Evolutionary conservation across 2,113 vertebrate species (phyloP).

Genomic region (Saccopteryx bilineata): DNA sequence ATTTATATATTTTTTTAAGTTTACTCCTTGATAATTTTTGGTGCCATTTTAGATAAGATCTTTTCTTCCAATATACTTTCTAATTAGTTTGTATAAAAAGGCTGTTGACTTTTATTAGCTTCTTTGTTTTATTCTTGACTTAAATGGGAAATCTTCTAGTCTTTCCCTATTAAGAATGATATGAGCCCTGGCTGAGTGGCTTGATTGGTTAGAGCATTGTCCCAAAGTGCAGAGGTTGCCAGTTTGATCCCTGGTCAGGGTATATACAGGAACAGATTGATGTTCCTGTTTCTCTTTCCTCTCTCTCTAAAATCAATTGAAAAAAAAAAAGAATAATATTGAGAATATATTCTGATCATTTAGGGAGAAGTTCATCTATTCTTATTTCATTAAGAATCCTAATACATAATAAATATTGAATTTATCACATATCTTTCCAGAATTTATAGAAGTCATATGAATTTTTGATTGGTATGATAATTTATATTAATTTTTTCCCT

Average conservation of each 20-base stretch:
- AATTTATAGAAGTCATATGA: constrained; percentile 11
- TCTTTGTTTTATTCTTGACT: constrained; percentile 20
- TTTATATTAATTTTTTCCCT: not conserved
- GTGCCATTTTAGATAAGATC: constrained; percentile 20
- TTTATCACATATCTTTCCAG: constrained; percentile 51
- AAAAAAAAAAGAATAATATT: too few relatives aligned
- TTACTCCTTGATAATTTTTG: constrained; percentile 52
- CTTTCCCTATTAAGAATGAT: constrained; percentile 48
- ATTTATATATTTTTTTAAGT: constrained; percentile 37
- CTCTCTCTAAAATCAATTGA: too few relatives aligned
- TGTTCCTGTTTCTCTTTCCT: too few relatives aligned
- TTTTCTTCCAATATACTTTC: constrained; percentile 49
- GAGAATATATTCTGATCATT: constrained; percentile 10
- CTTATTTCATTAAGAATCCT: constrained; percentile 5
- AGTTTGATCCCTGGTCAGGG: too few relatives aligned
- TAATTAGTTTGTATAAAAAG: constrained; percentile 39
- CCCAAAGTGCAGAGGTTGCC: too few relatives aligned
- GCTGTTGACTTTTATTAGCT: not conserved
- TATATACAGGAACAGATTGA: too few relatives aligned
- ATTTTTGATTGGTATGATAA: constrained; percentile 32
- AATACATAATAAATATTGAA: constrained; percentile 5
- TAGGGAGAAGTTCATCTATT: constrained; percentile 4
- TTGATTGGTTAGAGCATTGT: too few relatives aligned
- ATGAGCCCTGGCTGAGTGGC: too few relatives aligned
- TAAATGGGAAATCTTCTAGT: constrained; percentile 11